A percentile compares a stretch with the other conserved stretches of the same genome.
These are phyloP conservation scores for Xanthia icteritia DNA, from an alignment of 2,888 invertebrate genomes.

Conservation along the genomic window DNA sequence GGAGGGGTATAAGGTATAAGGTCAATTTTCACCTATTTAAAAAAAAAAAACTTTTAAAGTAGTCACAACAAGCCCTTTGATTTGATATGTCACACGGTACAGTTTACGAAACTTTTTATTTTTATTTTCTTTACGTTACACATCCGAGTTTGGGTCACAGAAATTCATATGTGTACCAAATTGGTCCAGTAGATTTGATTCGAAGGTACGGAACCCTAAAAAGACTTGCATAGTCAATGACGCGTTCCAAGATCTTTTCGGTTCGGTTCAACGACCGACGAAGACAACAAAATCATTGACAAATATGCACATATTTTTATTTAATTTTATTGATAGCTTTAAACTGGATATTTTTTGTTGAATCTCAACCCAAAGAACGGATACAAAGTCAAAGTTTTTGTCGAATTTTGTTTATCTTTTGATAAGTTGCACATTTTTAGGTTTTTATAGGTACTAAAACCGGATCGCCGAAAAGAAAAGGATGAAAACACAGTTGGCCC, in stretches of 20 bases:
- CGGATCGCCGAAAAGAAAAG: not conserved
- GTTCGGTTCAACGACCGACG: conserved; percentile 22
- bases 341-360: not conserved
- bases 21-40: no score
- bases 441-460: not conserved
- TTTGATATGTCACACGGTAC: no score
- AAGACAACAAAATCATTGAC: not conserved
- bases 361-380: not conserved
- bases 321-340: not conserved
- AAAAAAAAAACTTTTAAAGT: no score
- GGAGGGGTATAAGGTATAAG: no score
- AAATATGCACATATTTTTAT: conserved; percentile 11
- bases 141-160: no score
- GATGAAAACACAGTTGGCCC: conserved; percentile 66
- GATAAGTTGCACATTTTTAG: not conserved
- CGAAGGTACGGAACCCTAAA: not conserved
- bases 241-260: not conserved
- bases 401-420: not conserved
- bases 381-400: no score
- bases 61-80: no score
- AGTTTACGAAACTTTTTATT: no score
- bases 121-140: no score
- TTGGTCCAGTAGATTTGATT: no score
- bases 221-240: not conserved
- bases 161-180: no score